A percentile compares a stretch with the other conserved stretches of the same genome.
Evolutionary conservation across 2,888 invertebrate species (phyloP).

Genomic region (Habroteleia sp.): DNA sequence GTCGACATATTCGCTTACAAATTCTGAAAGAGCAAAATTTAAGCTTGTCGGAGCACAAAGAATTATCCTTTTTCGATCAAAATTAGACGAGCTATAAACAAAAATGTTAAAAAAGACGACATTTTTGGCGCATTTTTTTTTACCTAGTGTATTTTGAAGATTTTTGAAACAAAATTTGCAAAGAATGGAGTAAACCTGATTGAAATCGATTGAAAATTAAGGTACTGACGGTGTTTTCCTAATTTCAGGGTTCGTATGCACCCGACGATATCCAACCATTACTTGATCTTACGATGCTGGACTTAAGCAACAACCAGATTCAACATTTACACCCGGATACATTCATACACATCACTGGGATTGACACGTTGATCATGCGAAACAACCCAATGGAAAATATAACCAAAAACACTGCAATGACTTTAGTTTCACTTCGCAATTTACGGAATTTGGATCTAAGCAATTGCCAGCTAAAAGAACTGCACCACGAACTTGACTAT

Average conservation of each 20-base stretch:
- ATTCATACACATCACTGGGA: slow-evolving; percentile 87
- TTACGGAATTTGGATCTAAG: slow-evolving; percentile 89
- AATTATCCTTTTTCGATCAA: too few relatives aligned
- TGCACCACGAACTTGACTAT: slow-evolving; percentile 82
- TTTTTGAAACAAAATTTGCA: too few relatives aligned
- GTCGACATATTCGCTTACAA: too few relatives aligned
- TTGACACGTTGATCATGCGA: slow-evolving; percentile 86
- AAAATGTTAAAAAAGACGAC: too few relatives aligned
- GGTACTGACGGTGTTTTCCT: too few relatives aligned
- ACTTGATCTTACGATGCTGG: slow-evolving; percentile 83
- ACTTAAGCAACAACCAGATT: slow-evolving; percentile 87
- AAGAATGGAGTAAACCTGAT: too few relatives aligned
- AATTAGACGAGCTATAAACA: too few relatives aligned
- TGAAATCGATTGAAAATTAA: too few relatives aligned
- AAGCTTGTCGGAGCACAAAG: too few relatives aligned
- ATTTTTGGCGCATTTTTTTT: too few relatives aligned
- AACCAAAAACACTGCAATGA: slow-evolving; percentile 84
- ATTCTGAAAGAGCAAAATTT: too few relatives aligned
- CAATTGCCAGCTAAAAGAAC: slow-evolving; percentile 84
- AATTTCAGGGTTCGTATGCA: slow-evolving; percentile 79
- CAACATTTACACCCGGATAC: slow-evolving; percentile 87
- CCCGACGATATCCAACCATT: slow-evolving; percentile 85
- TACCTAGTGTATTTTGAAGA: too few relatives aligned
- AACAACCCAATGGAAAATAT: slow-evolving; percentile 88
- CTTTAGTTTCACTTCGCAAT: slow-evolving; percentile 85